Evolutionary conservation across 2,113 vertebrate genomes (phyloP).

Genomic region (Lamprotornis superbus): DNA sequence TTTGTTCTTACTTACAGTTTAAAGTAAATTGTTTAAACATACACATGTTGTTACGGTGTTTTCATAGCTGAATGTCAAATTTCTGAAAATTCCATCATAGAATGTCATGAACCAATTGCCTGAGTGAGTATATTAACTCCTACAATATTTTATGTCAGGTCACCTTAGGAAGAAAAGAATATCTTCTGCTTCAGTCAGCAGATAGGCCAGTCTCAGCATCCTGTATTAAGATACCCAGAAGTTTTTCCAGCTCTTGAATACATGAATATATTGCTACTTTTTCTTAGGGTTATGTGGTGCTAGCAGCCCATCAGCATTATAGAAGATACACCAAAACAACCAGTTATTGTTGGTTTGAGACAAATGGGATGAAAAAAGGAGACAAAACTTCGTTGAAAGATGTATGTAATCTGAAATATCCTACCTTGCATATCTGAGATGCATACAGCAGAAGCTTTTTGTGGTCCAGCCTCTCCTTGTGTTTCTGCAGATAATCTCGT

Average conservation of each 20-base stretch:
- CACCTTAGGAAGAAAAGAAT: background rate
- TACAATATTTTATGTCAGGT: background rate
- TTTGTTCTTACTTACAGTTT: background rate
- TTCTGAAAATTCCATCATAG: background rate
- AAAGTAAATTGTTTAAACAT: background rate
- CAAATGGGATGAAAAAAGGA: background rate
- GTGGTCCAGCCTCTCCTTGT: constrained; percentile 90
- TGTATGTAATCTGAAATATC: background rate
- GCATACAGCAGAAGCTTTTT: constrained; percentile 92
- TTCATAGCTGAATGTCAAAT: background rate
- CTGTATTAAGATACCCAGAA: background rate
- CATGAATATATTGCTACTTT: background rate
- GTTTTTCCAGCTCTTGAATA: background rate
- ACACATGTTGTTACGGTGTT: background rate
- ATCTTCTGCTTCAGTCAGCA: background rate
- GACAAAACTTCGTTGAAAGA: background rate
- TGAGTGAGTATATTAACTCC: background rate
- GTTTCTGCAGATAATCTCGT: constrained; percentile 94
- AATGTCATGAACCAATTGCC: background rate
- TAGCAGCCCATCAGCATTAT: background rate
- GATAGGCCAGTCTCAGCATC: background rate
- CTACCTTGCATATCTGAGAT: constrained; percentile 96
- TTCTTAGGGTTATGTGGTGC: background rate
- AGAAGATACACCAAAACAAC: background rate
- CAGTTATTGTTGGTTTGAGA: background rate